Percentiles rank a stretch among this genome's conserved stretches.
phyloP scores from a whole-genome alignment of 2,113 vertebrate genomes.

The Pomatostomus ruficeps region DNA sequence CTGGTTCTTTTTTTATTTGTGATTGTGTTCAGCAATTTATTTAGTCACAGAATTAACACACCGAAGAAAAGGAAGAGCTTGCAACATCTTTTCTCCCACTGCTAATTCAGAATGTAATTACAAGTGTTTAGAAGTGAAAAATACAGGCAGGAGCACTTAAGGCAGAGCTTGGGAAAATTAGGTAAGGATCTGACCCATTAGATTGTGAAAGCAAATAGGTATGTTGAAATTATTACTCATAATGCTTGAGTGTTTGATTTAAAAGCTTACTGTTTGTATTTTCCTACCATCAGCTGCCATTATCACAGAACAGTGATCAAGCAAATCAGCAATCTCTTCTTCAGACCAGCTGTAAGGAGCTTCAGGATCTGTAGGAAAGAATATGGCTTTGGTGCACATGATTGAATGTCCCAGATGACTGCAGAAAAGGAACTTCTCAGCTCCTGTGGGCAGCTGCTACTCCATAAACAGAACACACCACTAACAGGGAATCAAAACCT shows the following conservation, averaged over 20 bases:
- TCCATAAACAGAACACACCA: neutral
- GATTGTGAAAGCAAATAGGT: neutral
- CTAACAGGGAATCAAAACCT: neutral
- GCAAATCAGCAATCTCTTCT: constrained; percentile 81
- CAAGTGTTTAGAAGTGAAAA: neutral
- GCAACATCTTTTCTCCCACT: neutral
- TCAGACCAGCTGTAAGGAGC: constrained; percentile 85
- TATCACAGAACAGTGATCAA: constrained; percentile 79
- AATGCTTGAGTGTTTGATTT: neutral
- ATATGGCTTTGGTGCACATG: neutral
- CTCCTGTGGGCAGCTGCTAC: neutral
- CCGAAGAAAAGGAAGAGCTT: neutral
- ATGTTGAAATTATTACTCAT: neutral
- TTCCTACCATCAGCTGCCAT: constrained; percentile 87
- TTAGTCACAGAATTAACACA: neutral
- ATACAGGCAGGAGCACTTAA: neutral
- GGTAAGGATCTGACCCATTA: neutral
- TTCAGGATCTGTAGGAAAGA: constrained; percentile 68
- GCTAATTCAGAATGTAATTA: neutral
- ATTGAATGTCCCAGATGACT: neutral
- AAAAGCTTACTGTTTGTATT: neutral
- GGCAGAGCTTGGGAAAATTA: neutral
- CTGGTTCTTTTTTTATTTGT: neutral
- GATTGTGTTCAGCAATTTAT: neutral
- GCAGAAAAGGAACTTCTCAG: neutral